Evolutionary conservation across 2,888 invertebrate genomes (phyloP).

Genomic region (Theodoxus fluviatilis): DNA sequence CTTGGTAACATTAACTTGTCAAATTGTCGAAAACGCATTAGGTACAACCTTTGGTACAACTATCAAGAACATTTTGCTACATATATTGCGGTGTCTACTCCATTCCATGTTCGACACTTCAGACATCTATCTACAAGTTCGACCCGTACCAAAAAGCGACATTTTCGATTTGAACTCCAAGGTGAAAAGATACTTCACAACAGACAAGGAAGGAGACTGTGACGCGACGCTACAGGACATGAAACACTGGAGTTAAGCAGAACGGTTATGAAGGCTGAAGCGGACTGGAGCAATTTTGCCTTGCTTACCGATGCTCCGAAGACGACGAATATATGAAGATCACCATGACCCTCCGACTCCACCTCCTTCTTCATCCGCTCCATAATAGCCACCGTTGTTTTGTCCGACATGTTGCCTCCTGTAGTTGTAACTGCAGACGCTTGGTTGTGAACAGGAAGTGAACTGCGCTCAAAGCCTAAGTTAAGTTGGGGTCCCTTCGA

Average conservation of each 20-base stretch:
- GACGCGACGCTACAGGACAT: background rate
- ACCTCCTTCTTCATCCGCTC: slow-evolving; percentile 34
- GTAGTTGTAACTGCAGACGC: slow-evolving; percentile 22
- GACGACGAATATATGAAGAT: slow-evolving; percentile 52
- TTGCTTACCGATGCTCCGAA: slow-evolving; percentile 60
- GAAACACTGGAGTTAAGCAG: background rate
- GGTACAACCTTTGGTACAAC: no score
- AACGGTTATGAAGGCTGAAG: background rate
- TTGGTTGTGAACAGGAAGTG: slow-evolving; percentile 31
- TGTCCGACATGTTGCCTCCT: slow-evolving; percentile 16
- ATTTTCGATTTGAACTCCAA: background rate
- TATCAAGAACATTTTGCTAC: no score
- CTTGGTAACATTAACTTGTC: no score
- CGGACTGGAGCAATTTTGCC: background rate
- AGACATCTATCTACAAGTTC: no score
- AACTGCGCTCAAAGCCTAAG: slow-evolving; percentile 4
- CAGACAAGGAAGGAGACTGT: background rate
- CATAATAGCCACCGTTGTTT: slow-evolving; percentile 28
- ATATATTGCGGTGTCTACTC: no score
- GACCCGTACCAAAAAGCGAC: background rate
- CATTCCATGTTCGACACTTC: no score
- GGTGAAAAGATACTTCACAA: background rate
- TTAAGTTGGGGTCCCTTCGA: background rate
- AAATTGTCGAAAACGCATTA: no score
- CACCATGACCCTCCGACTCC: slow-evolving; percentile 43